Conservation (phyloP, 2,888 invertebrate genomes). For the Enchytraeus crypticus region DNA sequence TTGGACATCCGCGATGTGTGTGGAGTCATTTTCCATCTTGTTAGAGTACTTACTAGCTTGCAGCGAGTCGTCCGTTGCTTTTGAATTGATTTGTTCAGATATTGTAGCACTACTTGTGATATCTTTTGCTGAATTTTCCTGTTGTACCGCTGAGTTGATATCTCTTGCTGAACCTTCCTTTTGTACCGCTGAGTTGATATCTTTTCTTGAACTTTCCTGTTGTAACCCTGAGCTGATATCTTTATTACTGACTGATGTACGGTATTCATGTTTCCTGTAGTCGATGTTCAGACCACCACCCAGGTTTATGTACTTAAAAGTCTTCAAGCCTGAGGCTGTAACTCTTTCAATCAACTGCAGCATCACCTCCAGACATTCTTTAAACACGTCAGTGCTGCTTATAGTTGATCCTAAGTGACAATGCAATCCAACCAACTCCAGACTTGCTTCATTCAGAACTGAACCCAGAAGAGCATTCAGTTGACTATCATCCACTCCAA, state of each 20-base stretch:
- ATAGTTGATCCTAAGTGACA: conserved; percentile 48
- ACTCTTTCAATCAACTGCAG: conserved; percentile 28
- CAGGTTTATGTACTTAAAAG: conserved; percentile 40
- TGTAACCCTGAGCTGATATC: not conserved
- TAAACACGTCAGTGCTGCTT: conserved; percentile 30
- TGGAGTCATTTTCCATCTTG: too few species aligned
- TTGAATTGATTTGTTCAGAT: too few species aligned
- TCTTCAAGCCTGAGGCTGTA: conserved; percentile 27
- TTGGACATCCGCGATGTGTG: too few species aligned
- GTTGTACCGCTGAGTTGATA: too few species aligned
- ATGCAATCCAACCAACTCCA: conserved; percentile 46
- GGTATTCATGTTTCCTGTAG: conserved; percentile 30
- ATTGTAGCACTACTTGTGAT: too few species aligned
- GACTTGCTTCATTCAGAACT: conserved; percentile 25
- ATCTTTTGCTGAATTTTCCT: too few species aligned
- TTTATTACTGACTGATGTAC: not conserved
- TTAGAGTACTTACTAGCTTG: too few species aligned
- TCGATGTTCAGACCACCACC: conserved; percentile 49
- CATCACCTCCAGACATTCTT: conserved; percentile 34
- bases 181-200: too few species aligned
- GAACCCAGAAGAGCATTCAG: conserved; percentile 31
- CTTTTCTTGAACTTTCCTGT: too few species aligned
- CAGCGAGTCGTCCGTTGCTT: not conserved
- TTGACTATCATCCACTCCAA: conserved; percentile 41
- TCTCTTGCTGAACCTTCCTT: too few species aligned